These are phyloP conservation scores for Limosa lapponica DNA, from an alignment of 2,797 vertebrate species.

Conservation along the genomic window DNA sequence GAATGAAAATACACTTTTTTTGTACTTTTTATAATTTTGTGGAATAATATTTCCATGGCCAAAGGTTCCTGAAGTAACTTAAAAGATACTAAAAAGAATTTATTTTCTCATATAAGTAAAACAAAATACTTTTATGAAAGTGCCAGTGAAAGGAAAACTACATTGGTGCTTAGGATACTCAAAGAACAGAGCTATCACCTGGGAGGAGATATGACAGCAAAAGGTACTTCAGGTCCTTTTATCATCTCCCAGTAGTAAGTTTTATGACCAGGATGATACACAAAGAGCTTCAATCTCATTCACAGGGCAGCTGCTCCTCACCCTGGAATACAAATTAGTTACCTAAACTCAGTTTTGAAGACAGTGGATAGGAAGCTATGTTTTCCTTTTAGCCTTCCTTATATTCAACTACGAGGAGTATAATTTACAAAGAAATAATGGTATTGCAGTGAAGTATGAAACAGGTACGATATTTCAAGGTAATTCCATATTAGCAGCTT, in stretches of 20 bases:
- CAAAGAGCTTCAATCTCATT: neutral
- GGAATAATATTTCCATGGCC: neutral
- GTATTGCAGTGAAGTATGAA: neutral
- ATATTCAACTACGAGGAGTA: neutral
- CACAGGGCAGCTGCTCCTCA: neutral
- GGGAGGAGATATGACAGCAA: neutral
- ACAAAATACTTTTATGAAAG: neutral
- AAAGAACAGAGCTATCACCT: neutral
- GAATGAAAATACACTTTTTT: neutral
- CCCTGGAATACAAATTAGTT: neutral
- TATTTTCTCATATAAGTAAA: neutral
- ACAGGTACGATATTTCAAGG: neutral
- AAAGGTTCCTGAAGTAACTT: neutral
- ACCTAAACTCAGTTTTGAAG: neutral
- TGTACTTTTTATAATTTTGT: neutral
- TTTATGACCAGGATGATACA: rapidly evolving
- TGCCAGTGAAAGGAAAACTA: neutral
- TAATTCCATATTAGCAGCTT: neutral
- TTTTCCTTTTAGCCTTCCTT: neutral
- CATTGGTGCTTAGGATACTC: neutral
- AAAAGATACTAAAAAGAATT: neutral
- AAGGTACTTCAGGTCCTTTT: neutral
- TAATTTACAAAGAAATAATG: neutral
- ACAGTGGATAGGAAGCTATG: neutral
- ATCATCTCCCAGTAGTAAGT: neutral